Percentiles rank a stretch among this genome's conserved stretches.
Evolutionary conservation across 1,140 invertebrate species (phyloP).

Genomic region (Andricus grossulariae): DNA sequence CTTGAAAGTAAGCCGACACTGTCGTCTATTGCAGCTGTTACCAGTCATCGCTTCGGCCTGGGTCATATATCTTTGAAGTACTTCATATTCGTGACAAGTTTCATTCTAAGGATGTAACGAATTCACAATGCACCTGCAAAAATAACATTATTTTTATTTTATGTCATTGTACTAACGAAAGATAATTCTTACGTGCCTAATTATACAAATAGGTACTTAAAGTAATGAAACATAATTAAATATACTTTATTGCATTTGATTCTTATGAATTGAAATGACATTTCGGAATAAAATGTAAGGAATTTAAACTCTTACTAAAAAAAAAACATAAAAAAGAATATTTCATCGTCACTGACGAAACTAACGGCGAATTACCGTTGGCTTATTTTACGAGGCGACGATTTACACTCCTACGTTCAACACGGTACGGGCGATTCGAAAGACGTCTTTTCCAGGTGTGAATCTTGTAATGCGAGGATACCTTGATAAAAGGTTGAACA

Average conservation of each 20-base stretch:
- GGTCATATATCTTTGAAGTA: constrained; percentile 13
- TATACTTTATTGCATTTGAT: no score
- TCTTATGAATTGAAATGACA: no score
- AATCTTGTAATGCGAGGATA: constrained; percentile 25
- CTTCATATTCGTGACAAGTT: constrained; percentile 22
- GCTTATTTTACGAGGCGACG: constrained; percentile 42
- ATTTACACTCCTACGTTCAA: constrained; percentile 38
- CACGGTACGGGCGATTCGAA: constrained; percentile 33
- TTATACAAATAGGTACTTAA: no score
- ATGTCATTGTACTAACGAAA: no score
- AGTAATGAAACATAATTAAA: no score
- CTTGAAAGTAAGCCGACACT: constrained; percentile 26
- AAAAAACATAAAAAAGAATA: neutral
- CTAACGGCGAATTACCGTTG: constrained; percentile 41
- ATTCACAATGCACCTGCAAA: neutral
- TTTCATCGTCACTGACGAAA: constrained; percentile 35
- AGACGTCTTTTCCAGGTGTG: constrained; percentile 38
- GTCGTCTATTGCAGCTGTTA: constrained; percentile 19
- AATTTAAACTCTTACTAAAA: no score
- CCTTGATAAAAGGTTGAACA: constrained; percentile 46
- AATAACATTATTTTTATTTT: no score
- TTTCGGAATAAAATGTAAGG: no score
- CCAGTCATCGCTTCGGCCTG: constrained; percentile 18
- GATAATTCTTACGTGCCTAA: no score
- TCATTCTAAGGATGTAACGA: neutral